phyloP scores from a whole-genome alignment of 2,113 vertebrate genomes.

The Stictonetta naevosa region DNA sequence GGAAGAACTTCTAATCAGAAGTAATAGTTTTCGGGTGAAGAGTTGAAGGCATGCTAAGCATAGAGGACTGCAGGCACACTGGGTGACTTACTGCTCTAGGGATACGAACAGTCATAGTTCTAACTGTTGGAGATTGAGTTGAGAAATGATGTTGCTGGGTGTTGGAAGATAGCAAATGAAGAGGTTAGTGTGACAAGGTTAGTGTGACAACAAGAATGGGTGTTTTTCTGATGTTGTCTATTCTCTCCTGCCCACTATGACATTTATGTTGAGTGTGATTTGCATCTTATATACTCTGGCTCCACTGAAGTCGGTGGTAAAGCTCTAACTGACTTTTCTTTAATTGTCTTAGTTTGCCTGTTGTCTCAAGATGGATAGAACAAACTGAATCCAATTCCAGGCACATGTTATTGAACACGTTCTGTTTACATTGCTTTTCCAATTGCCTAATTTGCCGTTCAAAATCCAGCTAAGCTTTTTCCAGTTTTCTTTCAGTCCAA shows the following conservation, averaged over 20 bases:
- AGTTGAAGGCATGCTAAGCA: neutral
- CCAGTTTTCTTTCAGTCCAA: conserved; percentile 49
- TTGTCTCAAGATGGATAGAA: neutral
- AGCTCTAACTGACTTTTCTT: neutral
- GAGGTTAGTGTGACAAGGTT: neutral
- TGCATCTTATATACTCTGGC: neutral
- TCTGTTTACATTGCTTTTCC: conserved; percentile 23
- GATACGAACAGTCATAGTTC: neutral
- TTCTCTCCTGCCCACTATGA: neutral
- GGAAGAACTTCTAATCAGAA: neutral
- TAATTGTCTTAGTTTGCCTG: neutral
- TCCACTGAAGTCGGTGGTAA: neutral
- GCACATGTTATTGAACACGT: neutral
- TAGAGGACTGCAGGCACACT: neutral
- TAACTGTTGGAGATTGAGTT: neutral
- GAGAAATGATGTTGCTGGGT: neutral
- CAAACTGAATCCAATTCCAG: neutral
- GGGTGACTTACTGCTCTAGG: neutral
- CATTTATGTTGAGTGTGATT: neutral
- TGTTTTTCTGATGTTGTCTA: neutral
- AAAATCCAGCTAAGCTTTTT: conserved; percentile 63
- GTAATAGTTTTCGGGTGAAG: neutral
- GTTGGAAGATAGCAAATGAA: neutral
- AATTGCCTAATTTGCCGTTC: conserved; percentile 60
- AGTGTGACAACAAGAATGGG: no score